phyloP scores from a whole-genome alignment of 2,113 vertebrate genomes.

The Charadrius vociferus region DNA sequence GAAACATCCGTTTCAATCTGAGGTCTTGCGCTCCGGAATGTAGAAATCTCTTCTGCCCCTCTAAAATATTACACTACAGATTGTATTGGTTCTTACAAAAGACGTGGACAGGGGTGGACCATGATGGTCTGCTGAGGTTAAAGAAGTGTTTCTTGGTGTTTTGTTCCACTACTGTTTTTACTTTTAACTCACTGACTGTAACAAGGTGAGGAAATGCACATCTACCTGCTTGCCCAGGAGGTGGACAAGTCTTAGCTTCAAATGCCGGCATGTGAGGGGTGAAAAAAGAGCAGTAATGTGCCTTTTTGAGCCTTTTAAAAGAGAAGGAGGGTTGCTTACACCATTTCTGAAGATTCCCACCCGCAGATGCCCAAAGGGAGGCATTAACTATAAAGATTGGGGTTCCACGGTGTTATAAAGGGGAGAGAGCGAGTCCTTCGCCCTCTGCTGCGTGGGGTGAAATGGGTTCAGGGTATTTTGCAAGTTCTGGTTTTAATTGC shows the following conservation, averaged over 20 bases:
- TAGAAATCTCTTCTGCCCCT: neutral
- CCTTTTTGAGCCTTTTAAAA: neutral
- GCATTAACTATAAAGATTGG: neutral
- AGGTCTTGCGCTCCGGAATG: neutral
- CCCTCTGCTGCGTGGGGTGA: neutral
- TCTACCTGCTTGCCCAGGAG: neutral
- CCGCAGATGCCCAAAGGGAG: neutral
- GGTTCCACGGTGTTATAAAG: neutral
- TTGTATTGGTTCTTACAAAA: neutral
- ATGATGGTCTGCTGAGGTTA: neutral
- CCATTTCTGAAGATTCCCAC: neutral
- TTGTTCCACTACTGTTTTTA: neutral
- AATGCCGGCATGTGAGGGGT: neutral
- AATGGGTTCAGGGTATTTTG: neutral
- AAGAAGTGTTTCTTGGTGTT: neutral
- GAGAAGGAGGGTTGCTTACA: neutral
- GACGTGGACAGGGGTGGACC: neutral
- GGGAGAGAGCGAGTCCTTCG: neutral
- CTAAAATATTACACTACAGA: neutral
- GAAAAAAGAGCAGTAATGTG: neutral
- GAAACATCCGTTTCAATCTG: neutral
- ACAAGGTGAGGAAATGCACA: neutral
- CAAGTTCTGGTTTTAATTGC: neutral
- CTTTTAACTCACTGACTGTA: neutral
- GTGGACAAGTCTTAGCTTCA: neutral